These are phyloP conservation scores for Sebastes variabilis DNA, from an alignment of 2,797 vertebrate species.

Conservation along the genomic window DNA sequence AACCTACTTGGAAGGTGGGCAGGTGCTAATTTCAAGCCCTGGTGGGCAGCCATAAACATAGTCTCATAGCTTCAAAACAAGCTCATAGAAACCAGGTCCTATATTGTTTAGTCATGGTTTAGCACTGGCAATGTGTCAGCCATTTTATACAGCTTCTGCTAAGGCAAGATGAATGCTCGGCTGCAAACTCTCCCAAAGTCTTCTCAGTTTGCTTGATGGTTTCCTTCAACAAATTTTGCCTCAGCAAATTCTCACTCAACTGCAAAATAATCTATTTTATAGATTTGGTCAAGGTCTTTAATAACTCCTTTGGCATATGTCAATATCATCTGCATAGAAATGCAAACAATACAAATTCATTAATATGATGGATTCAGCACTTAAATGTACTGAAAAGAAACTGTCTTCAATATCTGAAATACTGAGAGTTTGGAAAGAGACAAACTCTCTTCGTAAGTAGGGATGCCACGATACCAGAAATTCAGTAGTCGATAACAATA, in stretches of 20 bases:
- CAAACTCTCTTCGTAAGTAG: not conserved
- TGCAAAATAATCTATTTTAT: not conserved
- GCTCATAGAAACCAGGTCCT: not conserved
- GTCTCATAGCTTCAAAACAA: not conserved
- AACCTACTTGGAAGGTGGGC: constrained; percentile 30
- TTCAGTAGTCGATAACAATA: too few species aligned
- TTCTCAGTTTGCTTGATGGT: not conserved
- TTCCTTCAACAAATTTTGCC: not conserved
- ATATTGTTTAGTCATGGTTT: constrained; percentile 6
- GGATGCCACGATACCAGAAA: too few species aligned
- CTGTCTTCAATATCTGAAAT: not conserved
- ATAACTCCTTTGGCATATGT: not conserved
- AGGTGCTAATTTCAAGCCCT: constrained; percentile 60
- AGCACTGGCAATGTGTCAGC: not conserved
- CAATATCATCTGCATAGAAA: not conserved
- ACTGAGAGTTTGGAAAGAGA: not conserved
- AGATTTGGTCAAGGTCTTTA: not conserved
- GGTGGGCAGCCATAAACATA: constrained; percentile 18
- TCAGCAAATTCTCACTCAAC: not conserved
- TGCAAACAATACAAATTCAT: not conserved
- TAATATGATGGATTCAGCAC: not conserved
- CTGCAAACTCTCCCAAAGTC: not conserved
- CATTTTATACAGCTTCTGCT: not conserved
- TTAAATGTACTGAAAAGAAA: not conserved
- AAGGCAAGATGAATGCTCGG: not conserved